phyloP scores from a whole-genome alignment of 1,140 invertebrate species.

The Periplaneta americana region DNA sequence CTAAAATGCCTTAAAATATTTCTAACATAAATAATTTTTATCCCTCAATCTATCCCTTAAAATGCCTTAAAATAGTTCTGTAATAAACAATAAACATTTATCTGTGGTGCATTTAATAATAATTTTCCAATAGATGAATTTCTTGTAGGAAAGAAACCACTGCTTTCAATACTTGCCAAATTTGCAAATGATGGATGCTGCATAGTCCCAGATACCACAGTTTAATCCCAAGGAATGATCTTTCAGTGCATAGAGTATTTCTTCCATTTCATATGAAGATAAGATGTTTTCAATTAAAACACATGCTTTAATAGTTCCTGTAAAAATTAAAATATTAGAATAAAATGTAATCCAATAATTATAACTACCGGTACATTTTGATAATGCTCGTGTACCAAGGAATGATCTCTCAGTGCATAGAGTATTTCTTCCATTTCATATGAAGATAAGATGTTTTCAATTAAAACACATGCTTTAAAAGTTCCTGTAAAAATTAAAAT shows the following conservation, averaged over 20 bases:
- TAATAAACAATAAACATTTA: too few relatives aligned
- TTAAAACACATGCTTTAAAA: slow-evolving; percentile 66
- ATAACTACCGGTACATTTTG: not conserved
- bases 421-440: slow-evolving; percentile 68
- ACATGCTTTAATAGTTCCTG: slow-evolving; percentile 62
- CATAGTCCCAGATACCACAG: slow-evolving; percentile 73
- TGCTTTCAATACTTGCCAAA: slow-evolving; percentile 44
- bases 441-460: slow-evolving; percentile 63
- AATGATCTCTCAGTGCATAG: slow-evolving; percentile 58
- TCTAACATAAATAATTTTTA: too few relatives aligned
- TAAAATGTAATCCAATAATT: not conserved
- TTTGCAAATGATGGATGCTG: slow-evolving; percentile 63
- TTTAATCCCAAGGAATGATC: slow-evolving; percentile 66
- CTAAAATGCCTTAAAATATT: too few relatives aligned
- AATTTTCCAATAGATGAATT: too few relatives aligned
- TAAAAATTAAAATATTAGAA: not conserved
- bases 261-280: slow-evolving; percentile 61
- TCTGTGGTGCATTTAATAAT: too few relatives aligned
- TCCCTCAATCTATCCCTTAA: too few relatives aligned
- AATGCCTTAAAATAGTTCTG: too few relatives aligned
- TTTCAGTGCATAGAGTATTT: slow-evolving; percentile 58
- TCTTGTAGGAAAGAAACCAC: too few relatives aligned
- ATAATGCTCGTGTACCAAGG: too few relatives aligned
- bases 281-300: slow-evolving; percentile 69
- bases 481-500: slow-evolving; percentile 37